phyloP scores from a whole-genome alignment of 2,113 vertebrate species.

The Mixornis gularis region DNA sequence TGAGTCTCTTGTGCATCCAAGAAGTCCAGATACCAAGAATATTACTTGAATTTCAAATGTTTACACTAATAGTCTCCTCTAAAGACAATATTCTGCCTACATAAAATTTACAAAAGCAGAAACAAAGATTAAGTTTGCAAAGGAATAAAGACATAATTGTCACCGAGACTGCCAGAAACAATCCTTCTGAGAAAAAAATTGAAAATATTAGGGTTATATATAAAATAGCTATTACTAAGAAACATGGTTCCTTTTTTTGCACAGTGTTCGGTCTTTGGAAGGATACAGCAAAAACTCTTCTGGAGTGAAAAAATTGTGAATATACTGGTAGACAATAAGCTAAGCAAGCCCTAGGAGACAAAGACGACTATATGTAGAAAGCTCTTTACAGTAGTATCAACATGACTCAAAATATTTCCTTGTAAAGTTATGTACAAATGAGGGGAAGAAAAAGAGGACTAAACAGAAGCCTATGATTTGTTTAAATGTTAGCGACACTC shows the following conservation, averaged over 20 bases:
- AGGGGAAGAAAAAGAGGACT: neutral
- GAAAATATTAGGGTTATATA: neutral
- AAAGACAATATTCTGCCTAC: neutral
- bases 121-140: neutral
- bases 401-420: neutral
- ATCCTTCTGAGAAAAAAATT: neutral
- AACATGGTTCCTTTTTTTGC: neutral
- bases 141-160: neutral
- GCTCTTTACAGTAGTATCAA: neutral
- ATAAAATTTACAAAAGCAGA: neutral
- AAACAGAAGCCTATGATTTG: neutral
- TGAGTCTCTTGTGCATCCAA: neutral
- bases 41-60: neutral
- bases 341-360: neutral
- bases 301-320: neutral
- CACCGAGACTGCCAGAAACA: neutral
- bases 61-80: neutral
- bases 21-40: neutral
- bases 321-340: neutral
- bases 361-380: neutral
- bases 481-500: neutral
- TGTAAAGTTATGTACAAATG: neutral
- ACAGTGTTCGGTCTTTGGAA: fast-evolving
- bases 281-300: neutral
- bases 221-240: neutral